Evolutionary conservation across 2,888 invertebrate genomes (phyloP).

Genomic region (Drosophila borealis): DNA sequence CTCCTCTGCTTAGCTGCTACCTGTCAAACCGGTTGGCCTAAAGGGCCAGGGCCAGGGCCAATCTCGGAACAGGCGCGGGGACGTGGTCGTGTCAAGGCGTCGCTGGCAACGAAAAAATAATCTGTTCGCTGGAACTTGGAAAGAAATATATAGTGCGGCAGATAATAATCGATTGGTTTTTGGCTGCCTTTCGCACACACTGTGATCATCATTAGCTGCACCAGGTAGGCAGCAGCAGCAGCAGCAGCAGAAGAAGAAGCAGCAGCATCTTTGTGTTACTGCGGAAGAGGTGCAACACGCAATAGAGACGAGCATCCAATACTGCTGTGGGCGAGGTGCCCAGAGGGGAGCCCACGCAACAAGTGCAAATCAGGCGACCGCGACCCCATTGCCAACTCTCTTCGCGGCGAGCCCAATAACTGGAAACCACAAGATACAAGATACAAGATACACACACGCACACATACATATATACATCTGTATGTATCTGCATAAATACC

Average conservation of each 20-base stretch:
- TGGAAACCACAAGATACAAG: conserved; percentile 31
- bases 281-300: conserved; percentile 49
- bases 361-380: conserved; percentile 51
- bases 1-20: conserved; percentile 39
- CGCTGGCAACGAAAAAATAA: conserved; percentile 71
- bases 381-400: conserved; percentile 44
- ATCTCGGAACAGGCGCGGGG: conserved; percentile 49
- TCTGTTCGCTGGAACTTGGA: conserved; percentile 79
- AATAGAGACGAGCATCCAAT: conserved; percentile 29
- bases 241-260: conserved; percentile 14
- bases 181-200: conserved; percentile 72
- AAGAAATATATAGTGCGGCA: conserved; percentile 58
- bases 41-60: conserved; percentile 55
- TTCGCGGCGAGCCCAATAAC: conserved; percentile 26
- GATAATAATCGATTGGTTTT: conserved; percentile 83
- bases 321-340: conserved; percentile 46
- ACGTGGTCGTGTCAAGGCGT: conserved; percentile 70
- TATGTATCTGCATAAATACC: conserved; percentile 3
- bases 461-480: background rate
- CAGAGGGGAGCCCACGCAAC: conserved; percentile 64
- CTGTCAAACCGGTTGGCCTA: conserved; percentile 76
- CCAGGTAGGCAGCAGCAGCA: conserved; percentile 24
- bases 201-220: conserved; percentile 76
- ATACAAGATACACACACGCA: conserved; percentile 2
- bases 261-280: conserved; percentile 17